Conservation (phyloP, 2,113 vertebrate genomes). For the Rhynchomys soricoides region DNA sequence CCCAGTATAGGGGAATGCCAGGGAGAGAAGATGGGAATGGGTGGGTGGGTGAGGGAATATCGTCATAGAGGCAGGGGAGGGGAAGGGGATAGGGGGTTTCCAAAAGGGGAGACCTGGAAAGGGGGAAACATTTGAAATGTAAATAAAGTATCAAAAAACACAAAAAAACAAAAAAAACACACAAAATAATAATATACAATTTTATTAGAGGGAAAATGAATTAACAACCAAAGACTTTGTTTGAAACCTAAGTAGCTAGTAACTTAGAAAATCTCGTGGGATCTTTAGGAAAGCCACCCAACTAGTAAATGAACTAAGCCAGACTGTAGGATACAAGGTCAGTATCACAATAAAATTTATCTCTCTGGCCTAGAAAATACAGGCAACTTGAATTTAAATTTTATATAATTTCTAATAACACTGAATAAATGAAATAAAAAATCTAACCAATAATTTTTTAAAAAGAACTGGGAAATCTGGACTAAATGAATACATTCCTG, state of each 20-base stretch:
- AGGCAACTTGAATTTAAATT: neutral
- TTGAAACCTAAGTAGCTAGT: neutral
- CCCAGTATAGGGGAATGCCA: no score
- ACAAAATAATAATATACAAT: neutral
- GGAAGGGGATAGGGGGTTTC: no score
- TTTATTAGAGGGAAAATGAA: neutral
- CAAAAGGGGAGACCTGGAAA: no score
- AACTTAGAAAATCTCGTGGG: neutral
- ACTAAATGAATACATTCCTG: neutral
- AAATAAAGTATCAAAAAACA: no score
- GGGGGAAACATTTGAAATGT: no score
- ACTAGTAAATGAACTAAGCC: neutral
- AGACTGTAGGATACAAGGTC: neutral
- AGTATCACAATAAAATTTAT: neutral
- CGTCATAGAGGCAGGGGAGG: no score
- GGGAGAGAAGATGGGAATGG: no score
- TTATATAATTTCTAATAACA: neutral
- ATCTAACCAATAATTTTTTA: neutral
- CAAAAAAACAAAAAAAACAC: no score
- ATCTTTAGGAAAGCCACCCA: neutral
- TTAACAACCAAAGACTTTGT: neutral
- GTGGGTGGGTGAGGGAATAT: no score
- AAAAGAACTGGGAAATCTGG: neutral
- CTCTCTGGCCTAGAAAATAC: neutral
- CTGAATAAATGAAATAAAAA: neutral